These are phyloP conservation scores for Oreochromis tanganicae DNA, from an alignment of 2,113 vertebrate species.

Conservation along the genomic window DNA sequence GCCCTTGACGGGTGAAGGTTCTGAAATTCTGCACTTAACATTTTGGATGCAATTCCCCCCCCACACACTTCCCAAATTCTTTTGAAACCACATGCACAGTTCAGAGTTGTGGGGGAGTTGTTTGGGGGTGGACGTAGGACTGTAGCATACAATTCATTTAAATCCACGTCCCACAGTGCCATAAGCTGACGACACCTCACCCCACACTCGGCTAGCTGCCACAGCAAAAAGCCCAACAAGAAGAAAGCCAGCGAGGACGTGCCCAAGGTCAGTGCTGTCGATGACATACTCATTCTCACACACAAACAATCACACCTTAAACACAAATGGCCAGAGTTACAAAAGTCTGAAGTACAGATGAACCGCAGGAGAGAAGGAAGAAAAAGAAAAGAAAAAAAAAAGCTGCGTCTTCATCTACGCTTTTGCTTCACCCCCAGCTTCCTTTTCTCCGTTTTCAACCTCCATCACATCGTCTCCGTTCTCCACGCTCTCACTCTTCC, in stretches of 20 bases:
- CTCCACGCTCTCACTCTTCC: slow-evolving; percentile 30
- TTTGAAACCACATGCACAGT: slow-evolving; percentile 36
- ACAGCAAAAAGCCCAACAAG: slow-evolving; percentile 36
- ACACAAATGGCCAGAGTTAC: slow-evolving; percentile 59
- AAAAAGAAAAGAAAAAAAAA: fast-evolving
- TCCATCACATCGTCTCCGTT: slow-evolving; percentile 56
- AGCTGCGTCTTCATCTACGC: slow-evolving; percentile 35
- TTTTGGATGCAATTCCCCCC: slow-evolving; percentile 3
- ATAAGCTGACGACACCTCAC: slow-evolving; percentile 14
- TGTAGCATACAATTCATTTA: not conserved
- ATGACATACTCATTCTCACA: slow-evolving; percentile 2
- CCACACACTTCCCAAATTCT: not conserved
- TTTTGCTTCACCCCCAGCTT: slow-evolving; percentile 28
- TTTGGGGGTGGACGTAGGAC: not conserved
- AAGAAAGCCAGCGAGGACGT: slow-evolving; percentile 21
- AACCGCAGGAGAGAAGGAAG: not conserved
- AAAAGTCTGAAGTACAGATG: slow-evolving; percentile 54
- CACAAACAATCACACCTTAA: slow-evolving; percentile 20
- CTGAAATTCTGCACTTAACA: slow-evolving; percentile 20
- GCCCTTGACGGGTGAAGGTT: slow-evolving; percentile 56
- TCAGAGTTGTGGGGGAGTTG: slow-evolving; percentile 13
- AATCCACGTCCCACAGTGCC: slow-evolving; percentile 13
- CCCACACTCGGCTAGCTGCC: slow-evolving; percentile 34
- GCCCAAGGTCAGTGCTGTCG: slow-evolving; percentile 21
- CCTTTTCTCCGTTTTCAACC: slow-evolving; percentile 58